Conservation (phyloP, 2,113 vertebrate species). For the Mastomys coucha region DNA sequence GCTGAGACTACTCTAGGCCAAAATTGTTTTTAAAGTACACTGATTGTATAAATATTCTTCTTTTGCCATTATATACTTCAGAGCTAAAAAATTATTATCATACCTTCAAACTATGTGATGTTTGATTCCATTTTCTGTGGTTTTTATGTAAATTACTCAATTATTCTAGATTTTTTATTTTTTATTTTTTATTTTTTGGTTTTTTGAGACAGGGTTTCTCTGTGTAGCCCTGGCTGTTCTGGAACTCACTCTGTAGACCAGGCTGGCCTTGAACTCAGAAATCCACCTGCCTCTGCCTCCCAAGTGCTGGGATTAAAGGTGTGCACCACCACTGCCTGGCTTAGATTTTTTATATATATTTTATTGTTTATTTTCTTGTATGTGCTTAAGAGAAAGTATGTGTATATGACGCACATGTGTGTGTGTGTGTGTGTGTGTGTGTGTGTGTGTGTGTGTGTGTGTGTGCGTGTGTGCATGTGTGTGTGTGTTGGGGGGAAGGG, state of each 20-base stretch:
- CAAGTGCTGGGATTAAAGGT: no score
- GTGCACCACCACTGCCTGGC: no score
- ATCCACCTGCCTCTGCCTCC: no score
- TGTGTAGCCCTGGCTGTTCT: no score
- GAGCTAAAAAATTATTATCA: conserved; percentile 50
- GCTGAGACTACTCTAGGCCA: not conserved
- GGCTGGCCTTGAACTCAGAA: no score
- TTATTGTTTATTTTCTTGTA: not conserved
- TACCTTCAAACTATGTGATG: conserved; percentile 53
- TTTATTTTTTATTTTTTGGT: not conserved
- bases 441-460: not conserved
- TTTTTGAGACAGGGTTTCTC: no score
- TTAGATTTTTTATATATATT: not conserved
- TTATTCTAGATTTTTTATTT: conserved; percentile 33
- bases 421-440: not conserved
- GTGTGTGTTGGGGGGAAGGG: not conserved
- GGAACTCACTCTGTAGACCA: no score
- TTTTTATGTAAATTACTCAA: conserved; percentile 45
- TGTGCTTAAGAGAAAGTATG: not conserved
- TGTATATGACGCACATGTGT: not conserved
- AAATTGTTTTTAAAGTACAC: not conserved
- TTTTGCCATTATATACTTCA: conserved; percentile 21
- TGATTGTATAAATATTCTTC: conserved; percentile 33
- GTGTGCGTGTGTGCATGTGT: not conserved
- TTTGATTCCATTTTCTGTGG: conserved; percentile 41